Conservation (phyloP, 2,113 vertebrate species). For the Mesembrinibis cayennensis region DNA sequence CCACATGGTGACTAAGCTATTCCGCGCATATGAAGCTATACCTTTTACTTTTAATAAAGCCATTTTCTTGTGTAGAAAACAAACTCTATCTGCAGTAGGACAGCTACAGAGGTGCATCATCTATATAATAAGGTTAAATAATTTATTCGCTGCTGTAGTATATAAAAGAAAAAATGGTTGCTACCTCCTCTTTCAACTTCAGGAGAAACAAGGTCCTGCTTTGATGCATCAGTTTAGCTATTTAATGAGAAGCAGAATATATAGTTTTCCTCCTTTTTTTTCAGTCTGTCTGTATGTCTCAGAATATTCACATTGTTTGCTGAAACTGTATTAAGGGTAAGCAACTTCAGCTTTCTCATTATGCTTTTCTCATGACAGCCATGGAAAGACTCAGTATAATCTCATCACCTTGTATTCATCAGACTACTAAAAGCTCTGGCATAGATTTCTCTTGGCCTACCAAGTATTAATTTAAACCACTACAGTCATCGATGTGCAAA, state of each 20-base stretch:
- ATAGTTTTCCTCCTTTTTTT: not conserved
- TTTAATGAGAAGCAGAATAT: not conserved
- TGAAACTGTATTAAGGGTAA: constrained; percentile 3
- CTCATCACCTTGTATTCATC: constrained; percentile 15
- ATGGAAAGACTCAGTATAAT: constrained; percentile 22
- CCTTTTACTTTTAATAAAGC: not conserved
- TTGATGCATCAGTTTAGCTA: not conserved
- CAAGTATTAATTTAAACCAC: not conserved
- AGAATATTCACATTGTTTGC: not conserved
- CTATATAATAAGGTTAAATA: not conserved
- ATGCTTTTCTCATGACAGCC: constrained; percentile 15
- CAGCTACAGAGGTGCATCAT: not conserved
- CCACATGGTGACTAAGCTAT: not conserved
- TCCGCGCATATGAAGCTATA: not conserved
- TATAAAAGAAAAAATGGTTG: not conserved
- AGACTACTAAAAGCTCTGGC: constrained; percentile 1
- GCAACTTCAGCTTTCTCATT: constrained; percentile 6
- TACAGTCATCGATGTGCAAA: not conserved
- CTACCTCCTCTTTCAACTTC: not conserved
- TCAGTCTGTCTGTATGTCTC: not conserved
- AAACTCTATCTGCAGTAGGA: not conserved
- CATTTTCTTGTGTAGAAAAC: not conserved
- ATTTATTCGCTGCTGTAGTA: not conserved
- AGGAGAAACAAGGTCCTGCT: not conserved
- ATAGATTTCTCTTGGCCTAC: not conserved